Evolutionary conservation across 2,888 invertebrate genomes (phyloP).

Genomic region (Agrotis exclamationis): DNA sequence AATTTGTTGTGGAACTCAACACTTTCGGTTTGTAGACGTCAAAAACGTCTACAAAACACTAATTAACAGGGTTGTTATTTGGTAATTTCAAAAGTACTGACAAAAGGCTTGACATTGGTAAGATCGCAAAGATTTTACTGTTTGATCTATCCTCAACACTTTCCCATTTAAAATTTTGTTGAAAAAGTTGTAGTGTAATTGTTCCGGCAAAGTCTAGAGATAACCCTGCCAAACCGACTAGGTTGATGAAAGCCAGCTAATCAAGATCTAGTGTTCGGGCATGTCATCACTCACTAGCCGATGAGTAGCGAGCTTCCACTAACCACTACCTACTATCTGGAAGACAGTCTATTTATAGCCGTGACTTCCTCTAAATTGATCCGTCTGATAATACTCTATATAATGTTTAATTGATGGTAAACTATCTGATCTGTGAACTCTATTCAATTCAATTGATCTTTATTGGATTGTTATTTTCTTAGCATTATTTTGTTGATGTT

Average conservation of each 20-base stretch:
- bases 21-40: too few relatives aligned
- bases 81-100: too few relatives aligned
- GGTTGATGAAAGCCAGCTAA: constrained; percentile 7
- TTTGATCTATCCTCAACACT: too few relatives aligned
- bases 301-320: constrained; percentile 29
- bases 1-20: too few relatives aligned
- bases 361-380: constrained; percentile 59
- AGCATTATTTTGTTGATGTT: neutral
- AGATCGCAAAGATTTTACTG: too few relatives aligned
- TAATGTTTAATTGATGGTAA: constrained; percentile 47
- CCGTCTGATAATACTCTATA: constrained; percentile 39
- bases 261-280: constrained; percentile 23
- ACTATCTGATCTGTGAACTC: constrained; percentile 26
- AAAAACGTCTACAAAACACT: too few relatives aligned
- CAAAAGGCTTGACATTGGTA: too few relatives aligned
- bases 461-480: constrained; percentile 27
- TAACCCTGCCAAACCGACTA: neutral
- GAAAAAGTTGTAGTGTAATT: too few relatives aligned
- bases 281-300: constrained; percentile 15
- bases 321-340: constrained; percentile 13
- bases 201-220: neutral
- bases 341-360: constrained; percentile 47
- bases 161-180: too few relatives aligned
- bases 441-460: constrained; percentile 37
- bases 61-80: too few relatives aligned